Base-by-base conservation (phyloP, 2,888 invertebrate species). In the Heliothis peltigera region DNA sequence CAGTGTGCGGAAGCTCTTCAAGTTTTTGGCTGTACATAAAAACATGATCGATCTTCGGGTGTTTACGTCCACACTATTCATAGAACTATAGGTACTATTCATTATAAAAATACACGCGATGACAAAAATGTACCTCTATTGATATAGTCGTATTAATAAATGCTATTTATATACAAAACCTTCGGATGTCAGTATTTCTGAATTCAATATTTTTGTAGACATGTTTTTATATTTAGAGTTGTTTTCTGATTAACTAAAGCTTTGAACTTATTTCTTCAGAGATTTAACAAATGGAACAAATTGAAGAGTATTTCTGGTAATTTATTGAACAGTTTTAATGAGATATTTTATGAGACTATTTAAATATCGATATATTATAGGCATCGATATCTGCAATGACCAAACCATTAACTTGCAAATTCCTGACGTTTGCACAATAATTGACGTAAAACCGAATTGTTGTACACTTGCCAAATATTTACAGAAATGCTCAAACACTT, bases 381-480 rank as follows among this genome's bases (percentile, higher is more conserved):
- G 4, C 7, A 4, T 48, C 48, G 52, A 54, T n/a, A 42, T 55
- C 19, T n/a, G 21, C 39, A 8, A 63, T 42, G 35, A n/a, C 32
- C 49, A 46, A 54, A 51, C 22, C 25, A 18, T 44, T 21, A 25
- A 46, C 21, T 49, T 70, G 10, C 15, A 62, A 70, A 53, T 46
- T 22, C 18, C 42, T 21, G 55, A 54, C 4, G 10, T 7, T 25
- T 18, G 17, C 19, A 12, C 10, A 4, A 39, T 39, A 42, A 10
- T 17, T 47, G 32, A 61, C 46, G 21, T 32, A 21, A 17, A 61
- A 55, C 39, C 21, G 42, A 57, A 64, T 52, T 28, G 17, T 71
- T 68, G 72, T 48, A 48, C 28, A 21, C 28, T 28, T 69, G 69
- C 69, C 69, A 69, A 53, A 17, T 0, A 53, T 53, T 49, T 49